phyloP scores from a whole-genome alignment of 2,888 invertebrate genomes.

The Cheilosia soror region DNA sequence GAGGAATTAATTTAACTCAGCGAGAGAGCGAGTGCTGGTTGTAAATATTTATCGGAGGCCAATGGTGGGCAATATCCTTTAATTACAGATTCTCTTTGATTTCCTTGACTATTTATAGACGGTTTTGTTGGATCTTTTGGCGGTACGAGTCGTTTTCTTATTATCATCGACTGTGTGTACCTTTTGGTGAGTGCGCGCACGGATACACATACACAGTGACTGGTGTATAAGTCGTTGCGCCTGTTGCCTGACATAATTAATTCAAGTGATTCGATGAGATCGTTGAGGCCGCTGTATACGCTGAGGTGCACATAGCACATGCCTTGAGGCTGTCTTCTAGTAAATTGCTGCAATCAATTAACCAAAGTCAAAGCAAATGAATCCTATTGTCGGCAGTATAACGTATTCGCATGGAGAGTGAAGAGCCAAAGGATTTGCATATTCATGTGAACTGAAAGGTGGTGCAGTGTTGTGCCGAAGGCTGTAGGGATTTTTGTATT shows the following conservation, averaged over 20 bases:
- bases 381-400: conserved; percentile 67
- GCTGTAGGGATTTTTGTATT: conserved; percentile 57
- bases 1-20: conserved; percentile 50
- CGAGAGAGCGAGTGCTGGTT: conserved; percentile 15
- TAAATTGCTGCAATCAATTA: conserved; percentile 75
- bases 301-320: conserved; percentile 68
- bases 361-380: conserved; percentile 70
- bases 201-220: neutral
- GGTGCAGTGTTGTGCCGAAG: conserved; percentile 43
- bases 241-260: conserved; percentile 71
- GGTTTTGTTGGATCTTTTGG: conserved; percentile 21
- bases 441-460: conserved; percentile 65
- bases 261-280: conserved; percentile 69
- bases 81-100: conserved; percentile 69
- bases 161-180: neutral
- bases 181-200: neutral
- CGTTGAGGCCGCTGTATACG: conserved; percentile 4
- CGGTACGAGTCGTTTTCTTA: conserved; percentile 36
- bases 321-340: conserved; percentile 71
- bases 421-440: conserved; percentile 67
- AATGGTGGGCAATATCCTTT: conserved; percentile 70
- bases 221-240: conserved; percentile 17
- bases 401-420: conserved; percentile 26
- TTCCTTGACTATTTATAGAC: conserved; percentile 46
- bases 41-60: conserved; percentile 71